Percentiles rank a stretch among this genome's conserved stretches.
Evolutionary conservation across 1,140 invertebrate species (phyloP).

Genomic region (Solenopsis fugax): DNA sequence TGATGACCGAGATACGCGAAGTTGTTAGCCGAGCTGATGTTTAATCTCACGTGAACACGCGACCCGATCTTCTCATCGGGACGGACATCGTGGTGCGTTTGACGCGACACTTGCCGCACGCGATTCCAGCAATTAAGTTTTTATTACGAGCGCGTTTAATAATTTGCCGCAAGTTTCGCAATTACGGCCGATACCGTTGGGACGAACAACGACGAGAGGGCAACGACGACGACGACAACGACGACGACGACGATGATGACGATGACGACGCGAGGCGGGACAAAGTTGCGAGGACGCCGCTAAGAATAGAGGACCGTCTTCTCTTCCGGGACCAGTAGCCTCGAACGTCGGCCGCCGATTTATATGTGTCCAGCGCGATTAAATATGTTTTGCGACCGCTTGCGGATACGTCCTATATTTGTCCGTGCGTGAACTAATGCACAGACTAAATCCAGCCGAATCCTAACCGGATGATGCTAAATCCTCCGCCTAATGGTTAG

Average conservation of each 20-base stretch:
- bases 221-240: not conserved
- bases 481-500: conserved; percentile 8
- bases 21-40: conserved; percentile 50
- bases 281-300: conserved; percentile 55
- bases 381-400: conserved; percentile 57
- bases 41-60: conserved; percentile 61
- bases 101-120: conserved; percentile 47
- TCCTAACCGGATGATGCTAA: conserved; percentile 32
- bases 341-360: conserved; percentile 51
- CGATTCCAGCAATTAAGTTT: conserved; percentile 42
- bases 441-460: conserved; percentile 32
- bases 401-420: conserved; percentile 56
- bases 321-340: conserved; percentile 49
- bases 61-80: conserved; percentile 15
- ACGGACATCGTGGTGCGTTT: not conserved
- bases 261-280: conserved; percentile 5
- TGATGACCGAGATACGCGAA: conserved; percentile 45
- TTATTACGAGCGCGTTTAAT: conserved; percentile 54
- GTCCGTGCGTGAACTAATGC: conserved; percentile 18
- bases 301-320: conserved; percentile 52
- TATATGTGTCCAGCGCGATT: conserved; percentile 59
- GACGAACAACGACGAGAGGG: not conserved
- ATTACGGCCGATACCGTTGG: conserved; percentile 16
- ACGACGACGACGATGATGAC: not conserved
- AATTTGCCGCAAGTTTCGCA: conserved; percentile 19